Base-by-base conservation (phyloP, 2,888 invertebrate genomes). In the Gastrophysa polygoni region DNA sequence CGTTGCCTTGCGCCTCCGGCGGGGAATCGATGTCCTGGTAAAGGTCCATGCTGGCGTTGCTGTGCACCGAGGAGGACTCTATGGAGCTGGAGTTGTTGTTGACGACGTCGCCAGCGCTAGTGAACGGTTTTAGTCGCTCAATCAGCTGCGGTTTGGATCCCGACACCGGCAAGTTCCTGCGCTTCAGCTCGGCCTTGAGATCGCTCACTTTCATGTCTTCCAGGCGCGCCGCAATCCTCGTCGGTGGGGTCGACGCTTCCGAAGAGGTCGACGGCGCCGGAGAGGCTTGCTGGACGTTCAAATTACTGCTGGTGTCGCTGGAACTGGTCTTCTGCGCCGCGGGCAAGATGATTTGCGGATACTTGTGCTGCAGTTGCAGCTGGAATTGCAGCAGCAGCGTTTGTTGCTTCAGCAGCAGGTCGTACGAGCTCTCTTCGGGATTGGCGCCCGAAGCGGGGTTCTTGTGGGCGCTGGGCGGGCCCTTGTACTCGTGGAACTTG, bases 151-250 rank as follows among this genome's bases (percentile, higher is more conserved):
- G 95, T 79, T 98, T 98, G 0, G 97, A 91, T 0, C 98, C 98
- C 10, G 97, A 97, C 0, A 98, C 98, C 4, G 97, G 95, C 63
- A 98, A 84, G 81, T 92, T 96, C 51, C 98, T 88, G 61, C 93
- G 91, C 81, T 97, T 98, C 73, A 97, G 87, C 80, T 98, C 97
- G 60, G 92, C 92, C 80, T 96, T 96, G 70, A 98, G 85, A 78
- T 98, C 97, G 65, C 93, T 95, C 57, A 94, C 97, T 85, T 96
- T 96, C 93, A 97, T 94, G 77, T 96, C 96, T 80, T 96, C 95
- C 74, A 97, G 85, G 65, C 94, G 90, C 20, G 88, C 86, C 17
- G 85, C 75, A 38, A 85, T 83, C 75, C 84, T 81, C n/a, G 83
- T 76, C 6, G 77, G 68, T 14, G 73, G 70, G 73, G 77, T 74